phyloP scores from a whole-genome alignment of 2,797 vertebrate species.

The Acanthis flammea region DNA sequence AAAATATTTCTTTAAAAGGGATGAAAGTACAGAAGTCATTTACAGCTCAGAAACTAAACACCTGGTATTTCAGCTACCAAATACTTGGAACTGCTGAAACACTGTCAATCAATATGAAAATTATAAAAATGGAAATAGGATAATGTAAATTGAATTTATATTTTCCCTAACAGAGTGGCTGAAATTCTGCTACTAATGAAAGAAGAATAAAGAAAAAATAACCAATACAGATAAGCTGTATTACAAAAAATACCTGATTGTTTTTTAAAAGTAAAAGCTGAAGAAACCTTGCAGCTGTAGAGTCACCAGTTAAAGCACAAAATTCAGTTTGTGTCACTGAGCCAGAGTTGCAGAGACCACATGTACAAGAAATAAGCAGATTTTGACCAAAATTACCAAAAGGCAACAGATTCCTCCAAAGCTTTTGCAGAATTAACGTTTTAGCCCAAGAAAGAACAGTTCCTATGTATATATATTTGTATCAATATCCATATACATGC shows the following conservation, averaged over 20 bases:
- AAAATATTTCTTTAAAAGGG: not conserved
- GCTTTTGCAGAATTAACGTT: conserved; percentile 61
- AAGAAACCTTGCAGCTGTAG: not conserved
- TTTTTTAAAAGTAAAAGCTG: not conserved
- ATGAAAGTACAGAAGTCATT: not conserved
- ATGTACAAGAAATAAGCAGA: not conserved
- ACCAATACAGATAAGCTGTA: not conserved
- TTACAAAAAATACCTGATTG: not conserved
- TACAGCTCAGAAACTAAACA: not conserved
- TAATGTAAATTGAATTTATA: not conserved
- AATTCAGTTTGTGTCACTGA: conserved; percentile 13
- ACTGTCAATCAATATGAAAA: not conserved
- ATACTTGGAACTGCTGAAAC: not conserved
- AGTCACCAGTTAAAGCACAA: not conserved
- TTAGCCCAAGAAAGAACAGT: conserved; percentile 13
- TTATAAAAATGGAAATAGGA: not conserved
- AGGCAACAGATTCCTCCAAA: conserved; percentile 77
- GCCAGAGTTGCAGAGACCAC: not conserved
- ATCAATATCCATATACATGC: not conserved
- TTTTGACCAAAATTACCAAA: not conserved
- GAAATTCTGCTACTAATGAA: not conserved
- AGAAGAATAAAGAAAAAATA: not conserved
- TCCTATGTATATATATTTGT: not conserved
- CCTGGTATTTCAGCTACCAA: not conserved
- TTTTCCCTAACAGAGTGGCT: not conserved